A percentile compares a stretch with the other conserved stretches of the same genome.
phyloP scores from a whole-genome alignment of 2,888 invertebrate genomes.

The Pharmacophagus antenor region DNA sequence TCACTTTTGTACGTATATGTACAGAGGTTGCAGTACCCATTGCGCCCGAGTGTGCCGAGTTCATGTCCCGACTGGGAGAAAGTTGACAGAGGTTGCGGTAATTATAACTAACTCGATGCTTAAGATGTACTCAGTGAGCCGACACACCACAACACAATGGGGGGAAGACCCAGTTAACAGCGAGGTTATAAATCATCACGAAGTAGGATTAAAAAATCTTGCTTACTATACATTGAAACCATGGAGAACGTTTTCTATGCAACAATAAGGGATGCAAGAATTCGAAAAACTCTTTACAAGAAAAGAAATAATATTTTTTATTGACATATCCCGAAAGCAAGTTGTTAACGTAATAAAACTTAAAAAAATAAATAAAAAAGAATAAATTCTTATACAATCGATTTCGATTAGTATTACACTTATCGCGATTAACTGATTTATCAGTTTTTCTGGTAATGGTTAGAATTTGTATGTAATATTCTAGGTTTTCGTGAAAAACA shows the following conservation, averaged over 20 bases:
- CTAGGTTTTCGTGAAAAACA: no score
- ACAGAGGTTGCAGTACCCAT: constrained; percentile 39
- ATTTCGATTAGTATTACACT: no score
- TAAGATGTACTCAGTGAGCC: constrained; percentile 31
- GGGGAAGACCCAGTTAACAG: constrained; percentile 8
- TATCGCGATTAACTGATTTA: no score
- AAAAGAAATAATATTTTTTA: no score
- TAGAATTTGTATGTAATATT: no score
- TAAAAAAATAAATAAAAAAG: no score
- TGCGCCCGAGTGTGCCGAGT: constrained; percentile 40
- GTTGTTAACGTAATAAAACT: no score
- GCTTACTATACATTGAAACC: background rate
- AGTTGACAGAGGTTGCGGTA: constrained; percentile 56
- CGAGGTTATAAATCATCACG: constrained; percentile 2
- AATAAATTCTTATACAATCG: no score
- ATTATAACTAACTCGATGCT: constrained; percentile 46
- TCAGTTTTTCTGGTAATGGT: no score
- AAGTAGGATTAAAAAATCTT: background rate
- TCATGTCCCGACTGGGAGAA: constrained; percentile 58
- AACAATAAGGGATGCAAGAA: background rate
- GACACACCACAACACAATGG: constrained; percentile 20
- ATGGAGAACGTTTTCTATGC: background rate
- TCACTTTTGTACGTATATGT: constrained; percentile 37
- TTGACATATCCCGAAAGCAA: no score
- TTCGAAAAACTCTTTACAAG: no score